Base-by-base conservation (phyloP, 2,797 vertebrate species). In the Crenuchus spilurus region DNA sequence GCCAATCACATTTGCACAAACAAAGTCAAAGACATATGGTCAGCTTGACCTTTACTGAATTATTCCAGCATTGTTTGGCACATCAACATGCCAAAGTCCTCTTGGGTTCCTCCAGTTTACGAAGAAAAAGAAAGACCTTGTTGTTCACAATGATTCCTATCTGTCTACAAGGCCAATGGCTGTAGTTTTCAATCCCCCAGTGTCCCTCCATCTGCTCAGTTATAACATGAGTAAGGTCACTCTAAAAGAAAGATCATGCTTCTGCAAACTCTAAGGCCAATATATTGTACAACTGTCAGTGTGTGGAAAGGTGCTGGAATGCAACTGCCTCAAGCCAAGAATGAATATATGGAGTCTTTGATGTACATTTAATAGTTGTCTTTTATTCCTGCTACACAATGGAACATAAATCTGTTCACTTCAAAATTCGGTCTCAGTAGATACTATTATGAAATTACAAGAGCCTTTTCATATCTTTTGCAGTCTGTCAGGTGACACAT, bases 361-460 rank as follows among this genome's bases (percentile, higher is more conserved):
- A 44, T 44, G 52, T 70, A 37, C 16, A 63, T 52, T 18, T 28
- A 57, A 51, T 48, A 14, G 44, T 41, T 41, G 58, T 51, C 30
- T 73, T 46, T 60, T 20, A 54, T 28, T 18, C 20, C 75, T 57
- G 57, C 39, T 30, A 64, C 42, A 48, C 44, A 70, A 62, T 67
- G 28, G 35, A 51, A 63, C 26, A 64, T 41, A 63, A 35, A 70
- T 55, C 57, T 10, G 26, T 54, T 63, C 55, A 26, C 24, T 2
- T 4, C 11, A 61, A 26, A 9, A 2, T 58, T 39, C 18, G 30
- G 16, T 42, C 44, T 57, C 49, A 22, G 58, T 49, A 58, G 48
- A 65, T 31, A 28, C 33, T 48, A 31, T 76, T 78, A 76, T 75
- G 46, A 66, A 72, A 79, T 64, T 64, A 75, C 18, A 31, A 35